A percentile compares a stretch with the other conserved stretches of the same genome.
phyloP scores from a whole-genome alignment of 2,888 invertebrate species.

The Sarcophaga caerulescens region DNA sequence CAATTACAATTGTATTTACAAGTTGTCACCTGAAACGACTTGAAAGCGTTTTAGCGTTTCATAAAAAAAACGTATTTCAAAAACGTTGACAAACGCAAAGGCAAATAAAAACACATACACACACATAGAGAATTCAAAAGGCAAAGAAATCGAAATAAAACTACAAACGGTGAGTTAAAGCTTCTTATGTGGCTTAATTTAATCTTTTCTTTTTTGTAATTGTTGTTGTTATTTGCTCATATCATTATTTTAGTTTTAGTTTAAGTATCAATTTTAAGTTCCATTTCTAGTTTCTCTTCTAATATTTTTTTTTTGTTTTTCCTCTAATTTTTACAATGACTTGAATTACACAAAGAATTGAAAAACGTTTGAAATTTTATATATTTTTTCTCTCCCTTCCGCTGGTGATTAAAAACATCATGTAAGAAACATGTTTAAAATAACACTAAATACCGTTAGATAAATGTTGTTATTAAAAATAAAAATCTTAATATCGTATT shows the following conservation, averaged over 20 bases:
- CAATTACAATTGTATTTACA: slow-evolving; percentile 65
- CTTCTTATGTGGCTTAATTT: slow-evolving; percentile 61
- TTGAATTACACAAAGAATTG: slow-evolving; percentile 50
- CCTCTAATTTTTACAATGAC: slow-evolving; percentile 40
- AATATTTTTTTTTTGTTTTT: slow-evolving; percentile 1
- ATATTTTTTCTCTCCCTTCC: not conserved
- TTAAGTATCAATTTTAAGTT: not conserved
- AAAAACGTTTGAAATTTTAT: slow-evolving; percentile 47
- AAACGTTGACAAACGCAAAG: not conserved
- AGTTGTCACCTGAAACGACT: slow-evolving; percentile 59
- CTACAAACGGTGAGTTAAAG: slow-evolving; percentile 61
- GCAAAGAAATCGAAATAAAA: slow-evolving; percentile 36
- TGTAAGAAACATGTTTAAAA: slow-evolving; percentile 15
- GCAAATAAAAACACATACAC: not conserved
- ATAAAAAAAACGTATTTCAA: not conserved
- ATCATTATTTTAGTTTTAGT: slow-evolving; percentile 16
- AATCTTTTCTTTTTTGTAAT: slow-evolving; percentile 36
- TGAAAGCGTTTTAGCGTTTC: slow-evolving; percentile 40
- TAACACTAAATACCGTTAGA: slow-evolving; percentile 23
- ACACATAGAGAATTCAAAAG: slow-evolving; percentile 15
- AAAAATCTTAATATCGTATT: no score
- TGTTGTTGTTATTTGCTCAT: not conserved
- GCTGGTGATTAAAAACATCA: slow-evolving; percentile 26
- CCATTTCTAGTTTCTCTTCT: slow-evolving; percentile 23
- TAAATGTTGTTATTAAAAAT: not conserved